Base-by-base conservation (phyloP, 2,113 vertebrate species). In the Trematomus loennbergii region DNA sequence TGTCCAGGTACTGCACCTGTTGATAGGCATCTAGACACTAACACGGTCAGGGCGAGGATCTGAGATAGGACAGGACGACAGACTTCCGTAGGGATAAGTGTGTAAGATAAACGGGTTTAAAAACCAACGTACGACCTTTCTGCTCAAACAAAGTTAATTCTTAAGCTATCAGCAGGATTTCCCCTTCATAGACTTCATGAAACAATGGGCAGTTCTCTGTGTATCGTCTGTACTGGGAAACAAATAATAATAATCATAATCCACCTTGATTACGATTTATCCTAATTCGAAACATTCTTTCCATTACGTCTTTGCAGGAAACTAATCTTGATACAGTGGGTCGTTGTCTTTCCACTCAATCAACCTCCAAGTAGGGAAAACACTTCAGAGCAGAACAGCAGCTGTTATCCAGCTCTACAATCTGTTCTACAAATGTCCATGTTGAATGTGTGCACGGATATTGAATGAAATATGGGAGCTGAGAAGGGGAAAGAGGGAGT, bases 21-120 rank as follows among this genome's bases (percentile, higher is more conserved):
- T 71, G 85, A 92, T 92, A 85, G 65, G 55, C 59, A 92, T 91
- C 89, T 70, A 76, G 66, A 79, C 72, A 68, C 60, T 16, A 82
- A 87, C 46, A 62, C 66, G 54, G 20, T 33, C 8, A 40, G 13
- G 64, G 71, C 62, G 20, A 58, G 71, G 62, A 62, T 74, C 22
- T 81, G 33, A 84, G 88, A 90, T 87, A 80, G 77, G 33, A 75
- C 69, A 77, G 71, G 85, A 91, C 79, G 78, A 55, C 72, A 18
- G 72, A 79, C 88, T 87, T 88, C 83, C 85, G 72, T 25, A 0
- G 48, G 78, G 73, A 75, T 76, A 89, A 82, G 78, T 22, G 18
- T 55, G 54, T 83, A 72, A 25, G 79, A 91, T 88, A 89, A 88
- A 64, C 4, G 11, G 36, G 63, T 60, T 67, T 60, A 10, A 58